Percentiles rank a stretch among this genome's conserved stretches.
These are phyloP conservation scores for Temnopleurus reevesii DNA, from an alignment of 53 echinoderm and acorn worm genomes.

Conservation along the genomic window DNA sequence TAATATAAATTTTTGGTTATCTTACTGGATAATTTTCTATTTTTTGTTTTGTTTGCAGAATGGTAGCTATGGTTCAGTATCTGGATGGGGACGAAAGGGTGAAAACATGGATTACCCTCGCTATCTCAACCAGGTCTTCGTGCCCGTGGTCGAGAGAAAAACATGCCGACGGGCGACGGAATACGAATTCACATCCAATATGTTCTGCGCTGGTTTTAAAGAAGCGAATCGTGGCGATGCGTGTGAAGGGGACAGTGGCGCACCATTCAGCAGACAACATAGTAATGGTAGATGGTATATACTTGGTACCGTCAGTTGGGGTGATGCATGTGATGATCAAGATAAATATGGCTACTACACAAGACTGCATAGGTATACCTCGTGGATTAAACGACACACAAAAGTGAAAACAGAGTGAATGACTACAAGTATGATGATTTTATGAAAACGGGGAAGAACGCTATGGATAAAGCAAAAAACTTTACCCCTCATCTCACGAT, in stretches of 20 bases:
- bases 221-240: conserved; percentile 71
- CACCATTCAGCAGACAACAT: conserved; percentile 68
- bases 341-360: conserved; percentile 89
- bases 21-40: too few species aligned
- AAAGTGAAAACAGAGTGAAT: conserved; percentile 27
- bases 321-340: conserved; percentile 75
- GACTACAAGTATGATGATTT: not conserved
- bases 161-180: conserved; percentile 66
- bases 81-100: conserved; percentile 68
- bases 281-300: conserved; percentile 71
- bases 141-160: conserved; percentile 70
- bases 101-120: conserved; percentile 57
- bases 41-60: not conserved
- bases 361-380: conserved; percentile 69
- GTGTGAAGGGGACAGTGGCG: conserved; percentile 87
- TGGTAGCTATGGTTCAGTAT: conserved; percentile 59
- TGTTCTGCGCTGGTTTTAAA: conserved; percentile 88
- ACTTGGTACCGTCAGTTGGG: conserved; percentile 93
- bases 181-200: conserved; percentile 70
- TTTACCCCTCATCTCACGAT: not conserved
- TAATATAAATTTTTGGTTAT: too few species aligned
- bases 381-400: conserved; percentile 75
- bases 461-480: not conserved
- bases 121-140: conserved; percentile 72
- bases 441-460: not conserved